Base-by-base conservation (phyloP, 2,797 vertebrate genomes). In the Gambusia yucatana region DNA sequence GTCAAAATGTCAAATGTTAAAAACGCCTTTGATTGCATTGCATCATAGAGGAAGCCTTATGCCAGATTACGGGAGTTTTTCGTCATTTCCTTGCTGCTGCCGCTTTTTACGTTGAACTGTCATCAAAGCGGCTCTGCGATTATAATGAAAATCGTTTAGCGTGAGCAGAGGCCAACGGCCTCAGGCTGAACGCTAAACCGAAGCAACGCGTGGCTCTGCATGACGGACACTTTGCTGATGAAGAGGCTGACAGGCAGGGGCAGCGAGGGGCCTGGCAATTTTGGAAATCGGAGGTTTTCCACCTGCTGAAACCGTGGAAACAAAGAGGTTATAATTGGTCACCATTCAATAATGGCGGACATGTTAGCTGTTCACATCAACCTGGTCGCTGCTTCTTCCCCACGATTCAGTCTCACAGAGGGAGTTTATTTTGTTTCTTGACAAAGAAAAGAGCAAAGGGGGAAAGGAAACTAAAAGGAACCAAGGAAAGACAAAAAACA, bases 311-410 rank as follows among this genome's bases (percentile, higher is more conserved):
- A 87, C 50, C 1, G 7, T 77, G 75, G 44, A 59, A 81, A 85
- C 82, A 83, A 88, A 82, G 77, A 83, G 72, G 74, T 86, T 88
- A 76, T 91, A 94, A 94, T 91, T 92, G 91, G 89, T 86, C 87
- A 81, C 89, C 89, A 90, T 69, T 79, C 75, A 44, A 86, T 90
- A 92, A 91, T 88, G 77, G 79, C 52, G 44, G 6, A 86, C 83
- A 78, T 86, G 87, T 88, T 85, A 88, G 80, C 67, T 9, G 61
- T 43, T 84, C 72, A 80, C 73, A 81, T 82, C 48, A 55, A 73
- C 73, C 48, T 33, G 47, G 63, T 77, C 79, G 78, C 55, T 82
- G 76, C 65, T 78, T 70, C 73, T 87, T 87, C 77, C 73, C 13
- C 43, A 17, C 44, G 46, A 82, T 71, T 88, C 73, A 44, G 52